Conservation (phyloP, 2,888 invertebrate species). For the Drosophila peninsularis region DNA sequence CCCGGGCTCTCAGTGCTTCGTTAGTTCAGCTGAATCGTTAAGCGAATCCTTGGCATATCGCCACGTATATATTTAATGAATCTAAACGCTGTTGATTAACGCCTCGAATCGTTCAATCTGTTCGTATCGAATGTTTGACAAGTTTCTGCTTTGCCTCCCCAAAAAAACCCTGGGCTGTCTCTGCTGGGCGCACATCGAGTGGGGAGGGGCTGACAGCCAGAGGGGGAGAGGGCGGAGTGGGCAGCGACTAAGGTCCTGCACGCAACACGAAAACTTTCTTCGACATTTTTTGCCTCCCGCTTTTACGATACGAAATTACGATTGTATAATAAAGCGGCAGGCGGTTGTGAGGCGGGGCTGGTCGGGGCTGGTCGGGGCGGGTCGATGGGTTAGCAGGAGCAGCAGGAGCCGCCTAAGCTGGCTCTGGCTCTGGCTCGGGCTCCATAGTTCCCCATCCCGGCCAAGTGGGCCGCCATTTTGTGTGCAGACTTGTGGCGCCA, state of each 20-base stretch:
- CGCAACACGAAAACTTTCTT: slow-evolving; percentile 76
- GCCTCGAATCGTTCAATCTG: slow-evolving; percentile 54
- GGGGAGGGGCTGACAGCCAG: slow-evolving; percentile 1
- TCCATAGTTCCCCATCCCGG: slow-evolving; percentile 35
- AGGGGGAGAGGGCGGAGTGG: slow-evolving; percentile 1
- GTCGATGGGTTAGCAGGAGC: slow-evolving; percentile 2
- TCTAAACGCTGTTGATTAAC: slow-evolving; percentile 44
- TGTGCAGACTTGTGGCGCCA: slow-evolving; percentile 77
- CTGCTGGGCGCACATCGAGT: slow-evolving; percentile 2
- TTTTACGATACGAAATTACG: slow-evolving; percentile 77
- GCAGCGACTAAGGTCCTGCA: slow-evolving; percentile 54
- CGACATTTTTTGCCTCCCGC: slow-evolving; percentile 71
- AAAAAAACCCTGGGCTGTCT: background rate
- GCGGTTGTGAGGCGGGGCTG: slow-evolving; percentile 15
- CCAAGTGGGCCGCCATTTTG: slow-evolving; percentile 78
- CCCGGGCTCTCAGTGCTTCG: background rate
- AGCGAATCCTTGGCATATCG: background rate
- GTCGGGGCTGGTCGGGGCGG: background rate
- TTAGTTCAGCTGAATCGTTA: slow-evolving; percentile 7
- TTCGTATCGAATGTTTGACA: slow-evolving; percentile 41
- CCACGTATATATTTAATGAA: slow-evolving; percentile 37
- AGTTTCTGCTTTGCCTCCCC: slow-evolving; percentile 22
- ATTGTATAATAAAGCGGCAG: slow-evolving; percentile 73
- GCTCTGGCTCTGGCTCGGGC: slow-evolving; percentile 7
- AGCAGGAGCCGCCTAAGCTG: slow-evolving; percentile 18